Percentiles rank a stretch among this genome's conserved stretches.
Conservation (phyloP, 2,888 invertebrate species). For the Bembecia ichneumoniformis region DNA sequence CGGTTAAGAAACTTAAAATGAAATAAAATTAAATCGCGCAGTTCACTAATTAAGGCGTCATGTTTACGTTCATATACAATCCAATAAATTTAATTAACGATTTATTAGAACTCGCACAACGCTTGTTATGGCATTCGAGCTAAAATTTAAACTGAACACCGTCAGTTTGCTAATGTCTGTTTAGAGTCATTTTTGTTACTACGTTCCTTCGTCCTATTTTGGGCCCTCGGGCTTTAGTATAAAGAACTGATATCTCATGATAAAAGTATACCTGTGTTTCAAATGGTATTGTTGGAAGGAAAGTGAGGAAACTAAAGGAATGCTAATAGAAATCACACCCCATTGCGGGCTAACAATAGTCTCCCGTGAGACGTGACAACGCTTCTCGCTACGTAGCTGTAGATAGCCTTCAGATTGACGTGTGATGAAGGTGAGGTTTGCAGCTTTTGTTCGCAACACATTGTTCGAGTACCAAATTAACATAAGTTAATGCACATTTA, state of each 20-base stretch:
- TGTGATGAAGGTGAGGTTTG: slow-evolving; percentile 27
- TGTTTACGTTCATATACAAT: too few relatives aligned
- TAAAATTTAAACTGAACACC: too few relatives aligned
- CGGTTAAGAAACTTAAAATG: too few relatives aligned
- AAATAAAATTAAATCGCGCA: too few relatives aligned
- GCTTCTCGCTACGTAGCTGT: slow-evolving; percentile 16
- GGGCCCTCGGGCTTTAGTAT: neutral
- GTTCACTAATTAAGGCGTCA: too few relatives aligned
- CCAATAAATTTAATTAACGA: too few relatives aligned
- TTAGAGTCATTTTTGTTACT: too few relatives aligned
- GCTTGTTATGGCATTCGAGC: too few relatives aligned
- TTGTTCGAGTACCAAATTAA: neutral
- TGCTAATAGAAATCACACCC: slow-evolving; percentile 39
- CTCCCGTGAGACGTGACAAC: slow-evolving; percentile 27
- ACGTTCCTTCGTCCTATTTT: too few relatives aligned
- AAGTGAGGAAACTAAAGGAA: slow-evolving; percentile 25
- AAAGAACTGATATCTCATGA: neutral
- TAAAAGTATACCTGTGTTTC: too few relatives aligned
- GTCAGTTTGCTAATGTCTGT: too few relatives aligned
- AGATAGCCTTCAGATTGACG: slow-evolving; percentile 6
- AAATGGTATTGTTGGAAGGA: neutral
- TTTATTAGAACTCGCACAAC: too few relatives aligned
- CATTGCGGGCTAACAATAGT: slow-evolving; percentile 36
- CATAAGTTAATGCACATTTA: neutral
- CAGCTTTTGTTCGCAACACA: slow-evolving; percentile 24